Evolutionary conservation across 2,113 vertebrate genomes (phyloP), one percentile per base, ranked within the genome.

Genomic region (Lonchura striata): DNA sequence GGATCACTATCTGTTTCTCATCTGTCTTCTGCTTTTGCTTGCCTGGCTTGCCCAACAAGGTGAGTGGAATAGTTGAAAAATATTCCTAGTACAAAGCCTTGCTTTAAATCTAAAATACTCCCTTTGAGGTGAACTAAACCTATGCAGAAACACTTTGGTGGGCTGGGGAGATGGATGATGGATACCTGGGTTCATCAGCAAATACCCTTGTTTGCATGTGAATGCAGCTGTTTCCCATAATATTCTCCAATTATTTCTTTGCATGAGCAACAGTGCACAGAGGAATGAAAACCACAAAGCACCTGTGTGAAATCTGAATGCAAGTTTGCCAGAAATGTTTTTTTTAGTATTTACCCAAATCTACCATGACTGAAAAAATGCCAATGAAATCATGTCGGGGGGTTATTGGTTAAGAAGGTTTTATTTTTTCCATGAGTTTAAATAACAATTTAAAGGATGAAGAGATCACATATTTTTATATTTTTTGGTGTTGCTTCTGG

Each of bases 241-340:
- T 88, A 93, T 75, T 86, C 63, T 88, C 68, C 85, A 88, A 88
- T 93, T 95, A 94, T 68, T 95, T 95, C 79, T 81, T 39, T 54
- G 13, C 75, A 86, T 83, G 88, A 94, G 71, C 56, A 95, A 27
- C 60, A 86, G 56, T 37, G 79, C 68, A 61, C 85, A 88, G 82
- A 86, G 41, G 52, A 90, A 83, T 86, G 68, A 92, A 95, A 86
- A 60, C 35, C 35, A 31, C 93, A 92, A 39, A 82, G 66, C 70
- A 94, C 63, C 50, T 93, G 75, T 54, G 24, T 80, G 70, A 90
- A 95, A 92, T 87, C 30, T 63, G 54, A 82, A 88, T 86, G 27
- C 66, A 86, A 63, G 27, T 94, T 92, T 76, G 46, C 77, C 78
- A 94, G 78, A 72, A 85, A 53, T 19, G 1, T 11, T 61, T 37